Evolutionary conservation across 2,113 vertebrate species (phyloP).

Genomic region (Eublepharis macularius): DNA sequence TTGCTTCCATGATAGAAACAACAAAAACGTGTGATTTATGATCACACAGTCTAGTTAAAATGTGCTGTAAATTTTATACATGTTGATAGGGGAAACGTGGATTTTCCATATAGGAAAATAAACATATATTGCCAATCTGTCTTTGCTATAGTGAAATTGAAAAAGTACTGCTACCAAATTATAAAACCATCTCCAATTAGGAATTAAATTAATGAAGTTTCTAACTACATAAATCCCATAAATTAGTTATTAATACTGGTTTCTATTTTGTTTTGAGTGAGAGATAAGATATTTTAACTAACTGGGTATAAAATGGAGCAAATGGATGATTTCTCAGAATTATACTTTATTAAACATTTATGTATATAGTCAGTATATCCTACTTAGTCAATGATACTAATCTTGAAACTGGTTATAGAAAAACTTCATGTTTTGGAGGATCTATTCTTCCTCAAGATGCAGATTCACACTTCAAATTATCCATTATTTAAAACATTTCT

Average conservation of each 20-base stretch:
- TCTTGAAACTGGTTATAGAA: neutral
- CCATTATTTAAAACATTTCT: neutral
- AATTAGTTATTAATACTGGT: slow-evolving; percentile 15
- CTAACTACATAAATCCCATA: neutral
- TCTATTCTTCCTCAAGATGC: neutral
- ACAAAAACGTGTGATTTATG: neutral
- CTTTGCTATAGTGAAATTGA: neutral
- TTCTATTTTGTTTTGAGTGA: slow-evolving; percentile 1
- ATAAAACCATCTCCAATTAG: slow-evolving; percentile 33
- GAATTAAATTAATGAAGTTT: slow-evolving; percentile 38
- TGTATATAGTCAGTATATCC: neutral
- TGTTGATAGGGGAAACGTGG: slow-evolving; percentile 22
- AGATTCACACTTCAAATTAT: neutral
- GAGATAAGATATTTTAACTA: slow-evolving; percentile 13
- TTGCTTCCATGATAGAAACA: neutral
- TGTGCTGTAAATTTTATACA: neutral
- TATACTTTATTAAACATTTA: slow-evolving; percentile 13
- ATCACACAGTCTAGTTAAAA: slow-evolving; percentile 9
- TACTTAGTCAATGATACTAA: slow-evolving; percentile 1
- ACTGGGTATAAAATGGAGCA: slow-evolving; percentile 41
- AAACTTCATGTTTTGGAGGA: neutral
- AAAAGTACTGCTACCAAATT: slow-evolving; percentile 1
- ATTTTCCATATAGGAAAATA: neutral
- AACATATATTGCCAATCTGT: neutral
- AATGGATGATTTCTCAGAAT: slow-evolving; percentile 29